Base-by-base conservation (phyloP, 2,113 vertebrate genomes). In the Corythornis cristatus region DNA sequence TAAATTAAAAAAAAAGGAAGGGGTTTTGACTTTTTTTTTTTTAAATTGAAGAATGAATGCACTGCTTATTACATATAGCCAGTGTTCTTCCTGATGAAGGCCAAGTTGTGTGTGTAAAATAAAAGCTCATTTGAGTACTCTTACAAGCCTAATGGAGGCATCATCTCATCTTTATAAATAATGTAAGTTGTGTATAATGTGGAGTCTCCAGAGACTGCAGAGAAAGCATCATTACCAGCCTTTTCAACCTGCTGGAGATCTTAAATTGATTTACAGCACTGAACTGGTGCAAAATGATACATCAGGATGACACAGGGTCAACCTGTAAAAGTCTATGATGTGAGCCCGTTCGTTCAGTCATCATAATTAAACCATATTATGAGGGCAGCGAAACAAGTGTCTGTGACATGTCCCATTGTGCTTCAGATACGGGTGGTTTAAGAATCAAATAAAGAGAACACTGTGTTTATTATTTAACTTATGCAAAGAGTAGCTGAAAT, bases 241-340 rank as follows among this genome's bases (percentile, higher is more conserved):
- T 99, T 98, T 98, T 98, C 98, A 98, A 99, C 98, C 98, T 98
- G 98, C 98, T 98, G 93, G 97, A 98, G 97, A 98, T 98, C 98
- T 99, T 99, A 99, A 99, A 99, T 99, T 99, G 99, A 99, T 99
- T 99, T 99, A 99, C 98, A 98, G 98, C 98, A 98, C 98, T 98
- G 98, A 98, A 99, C 98, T 98, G 96, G 98, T 98, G 98, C 99
- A 99, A 99, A 99, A 98, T 99, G 99, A 99, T 99, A 98, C 98
- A 98, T 99, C 97, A 98, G 98, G 98, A 98, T 98, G 98, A 98
- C 98, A 98, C 96, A 89, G 96, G 98, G 98, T 98, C 98, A 98
- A 97, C 97, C 96, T 97, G 98, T 97, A 97, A 98, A 98, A 98
- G 98, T 98, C 97, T 97, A 93, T 98, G 97, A 98, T 98, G 98